Conservation (phyloP, 2,113 vertebrate species). For the Beaufortia kweichowensis region DNA sequence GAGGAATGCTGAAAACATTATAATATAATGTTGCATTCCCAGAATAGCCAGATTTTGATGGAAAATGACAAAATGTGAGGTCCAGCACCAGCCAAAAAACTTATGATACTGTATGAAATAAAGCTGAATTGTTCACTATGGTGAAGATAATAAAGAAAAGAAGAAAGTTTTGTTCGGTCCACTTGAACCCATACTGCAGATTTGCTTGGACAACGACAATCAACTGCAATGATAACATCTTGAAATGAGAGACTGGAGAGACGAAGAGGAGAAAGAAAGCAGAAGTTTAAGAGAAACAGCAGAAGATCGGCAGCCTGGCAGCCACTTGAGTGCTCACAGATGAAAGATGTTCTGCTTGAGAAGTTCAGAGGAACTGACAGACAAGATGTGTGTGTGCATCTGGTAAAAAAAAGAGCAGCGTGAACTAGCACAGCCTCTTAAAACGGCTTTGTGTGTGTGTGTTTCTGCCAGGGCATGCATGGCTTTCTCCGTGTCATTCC, state of each 20-base stretch:
- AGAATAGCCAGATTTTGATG: conserved; percentile 5
- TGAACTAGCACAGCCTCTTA: conserved; percentile 20
- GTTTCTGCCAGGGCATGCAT: conserved; percentile 49
- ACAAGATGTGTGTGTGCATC: not conserved
- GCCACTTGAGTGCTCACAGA: conserved; percentile 31
- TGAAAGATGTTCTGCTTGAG: conserved; percentile 42
- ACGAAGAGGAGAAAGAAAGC: not conserved
- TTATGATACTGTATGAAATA: conserved; percentile 3
- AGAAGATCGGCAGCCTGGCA: conserved; percentile 33
- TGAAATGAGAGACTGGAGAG: conserved; percentile 22
- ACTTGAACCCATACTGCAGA: no score
- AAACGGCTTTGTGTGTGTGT: not conserved
- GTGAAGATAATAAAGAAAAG: not conserved
- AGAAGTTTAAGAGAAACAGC: conserved; percentile 5
- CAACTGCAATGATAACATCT: not conserved
- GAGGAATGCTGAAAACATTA: conserved; percentile 39
- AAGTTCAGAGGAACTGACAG: conserved; percentile 46
- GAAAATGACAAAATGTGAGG: conserved; percentile 22
- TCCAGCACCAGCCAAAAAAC: not conserved
- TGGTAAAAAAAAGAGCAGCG: not conserved
- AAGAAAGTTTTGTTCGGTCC: not conserved
- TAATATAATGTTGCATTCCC: conserved; percentile 40
- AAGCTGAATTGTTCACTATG: not conserved
- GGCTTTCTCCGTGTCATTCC: conserved; percentile 46
- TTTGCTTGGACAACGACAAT: not conserved